phyloP scores from a whole-genome alignment of 2,888 invertebrate species.

The Ypsolopha scabrella region DNA sequence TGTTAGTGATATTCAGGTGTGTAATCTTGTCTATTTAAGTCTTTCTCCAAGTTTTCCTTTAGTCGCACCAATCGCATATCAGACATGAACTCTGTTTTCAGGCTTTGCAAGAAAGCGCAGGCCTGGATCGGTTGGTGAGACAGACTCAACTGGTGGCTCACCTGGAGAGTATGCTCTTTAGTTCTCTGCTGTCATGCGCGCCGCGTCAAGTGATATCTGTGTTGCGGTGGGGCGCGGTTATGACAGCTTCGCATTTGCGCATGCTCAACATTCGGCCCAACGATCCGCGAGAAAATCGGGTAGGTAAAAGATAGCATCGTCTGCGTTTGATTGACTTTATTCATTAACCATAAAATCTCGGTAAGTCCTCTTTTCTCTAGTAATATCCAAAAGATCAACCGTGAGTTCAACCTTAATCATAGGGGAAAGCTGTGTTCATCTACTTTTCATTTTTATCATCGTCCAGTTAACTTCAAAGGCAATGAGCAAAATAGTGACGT shows the following conservation, averaged over 20 bases:
- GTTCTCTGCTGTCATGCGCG: conserved; percentile 76
- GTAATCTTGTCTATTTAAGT: conserved; percentile 2
- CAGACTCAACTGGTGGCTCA: conserved; percentile 87
- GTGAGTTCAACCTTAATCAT: too few relatives aligned
- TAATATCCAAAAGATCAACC: too few relatives aligned
- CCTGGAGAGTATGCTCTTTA: conserved; percentile 86
- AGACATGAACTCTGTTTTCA: conserved; percentile 30
- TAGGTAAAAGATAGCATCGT: conserved; percentile 24
- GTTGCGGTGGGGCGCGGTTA: conserved; percentile 77
- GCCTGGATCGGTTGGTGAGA: conserved; percentile 82
- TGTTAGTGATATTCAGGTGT: conserved; percentile 82
- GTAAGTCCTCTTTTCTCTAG: too few relatives aligned
- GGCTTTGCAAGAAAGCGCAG: conserved; percentile 84
- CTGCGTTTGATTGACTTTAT: background rate
- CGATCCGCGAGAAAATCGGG: conserved; percentile 82
- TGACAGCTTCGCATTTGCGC: conserved; percentile 81
- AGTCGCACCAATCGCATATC: background rate
- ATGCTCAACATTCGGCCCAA: conserved; percentile 84
- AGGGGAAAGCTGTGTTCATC: too few relatives aligned
- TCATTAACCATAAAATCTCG: background rate
- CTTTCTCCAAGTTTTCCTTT: conserved; percentile 11
- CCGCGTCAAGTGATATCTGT: conserved; percentile 74
- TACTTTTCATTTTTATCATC: too few relatives aligned
- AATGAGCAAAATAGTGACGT: too few relatives aligned
- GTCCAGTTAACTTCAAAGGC: too few relatives aligned